Conservation (phyloP, 2,797 vertebrate genomes). For the Xyrichtys novacula region DNA sequence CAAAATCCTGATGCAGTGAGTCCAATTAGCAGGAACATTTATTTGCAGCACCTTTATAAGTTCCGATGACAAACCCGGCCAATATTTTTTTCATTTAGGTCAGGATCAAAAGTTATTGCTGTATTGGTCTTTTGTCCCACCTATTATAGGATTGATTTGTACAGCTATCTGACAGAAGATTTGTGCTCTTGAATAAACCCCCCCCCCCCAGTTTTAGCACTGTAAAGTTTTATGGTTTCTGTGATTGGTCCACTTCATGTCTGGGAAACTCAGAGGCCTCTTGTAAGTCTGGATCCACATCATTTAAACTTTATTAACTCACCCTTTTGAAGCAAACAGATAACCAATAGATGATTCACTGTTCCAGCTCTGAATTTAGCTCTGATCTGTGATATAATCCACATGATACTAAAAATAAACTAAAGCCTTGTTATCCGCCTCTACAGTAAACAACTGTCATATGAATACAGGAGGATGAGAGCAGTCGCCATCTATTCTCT, state of each 20-base stretch:
- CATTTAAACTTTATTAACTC: constrained; percentile 20
- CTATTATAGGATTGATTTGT: too few relatives aligned
- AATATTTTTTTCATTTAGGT: too few relatives aligned
- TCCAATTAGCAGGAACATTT: too few relatives aligned
- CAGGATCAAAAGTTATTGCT: too few relatives aligned
- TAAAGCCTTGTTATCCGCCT: constrained; percentile 49
- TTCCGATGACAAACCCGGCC: too few relatives aligned
- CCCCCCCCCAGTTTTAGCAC: neutral
- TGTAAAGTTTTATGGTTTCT: neutral
- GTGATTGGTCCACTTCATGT: neutral
- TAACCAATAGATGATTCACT: constrained; percentile 1
- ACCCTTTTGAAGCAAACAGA: neutral
- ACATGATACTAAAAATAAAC: constrained; percentile 63
- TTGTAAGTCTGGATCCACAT: neutral
- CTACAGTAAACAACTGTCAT: constrained; percentile 62
- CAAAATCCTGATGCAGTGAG: too few relatives aligned
- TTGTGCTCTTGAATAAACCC: too few relatives aligned
- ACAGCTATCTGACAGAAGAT: too few relatives aligned
- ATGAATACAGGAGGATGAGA: constrained; percentile 45
- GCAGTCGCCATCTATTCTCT: constrained; percentile 50
- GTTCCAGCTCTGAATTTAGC: constrained; percentile 34
- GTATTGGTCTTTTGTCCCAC: too few relatives aligned
- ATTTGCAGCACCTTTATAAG: too few relatives aligned
- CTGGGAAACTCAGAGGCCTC: neutral
- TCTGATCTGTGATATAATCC: constrained; percentile 49